Percentiles rank a stretch among this genome's conserved stretches.
phyloP scores from a whole-genome alignment of 2,888 invertebrate genomes.

The Rhagium mordax region DNA sequence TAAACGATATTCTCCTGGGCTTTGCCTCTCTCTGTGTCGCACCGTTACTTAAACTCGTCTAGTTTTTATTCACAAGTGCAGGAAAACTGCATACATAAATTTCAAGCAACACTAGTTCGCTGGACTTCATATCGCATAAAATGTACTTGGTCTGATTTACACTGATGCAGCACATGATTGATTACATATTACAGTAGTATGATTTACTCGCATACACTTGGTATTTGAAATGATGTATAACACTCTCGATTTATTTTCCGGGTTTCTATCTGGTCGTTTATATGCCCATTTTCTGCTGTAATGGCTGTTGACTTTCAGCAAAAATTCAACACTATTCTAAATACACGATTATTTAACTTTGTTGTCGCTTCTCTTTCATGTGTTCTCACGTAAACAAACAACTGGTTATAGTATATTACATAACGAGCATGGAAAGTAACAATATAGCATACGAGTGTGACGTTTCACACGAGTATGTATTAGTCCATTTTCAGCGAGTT shows the following conservation, averaged over 20 bases:
- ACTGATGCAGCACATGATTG: conserved; percentile 11
- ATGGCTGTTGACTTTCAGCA: neutral
- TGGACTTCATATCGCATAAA: conserved; percentile 11
- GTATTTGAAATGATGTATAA: conserved; percentile 1
- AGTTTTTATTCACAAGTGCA: neutral
- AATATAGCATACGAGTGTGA: too few species aligned
- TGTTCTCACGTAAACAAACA: neutral
- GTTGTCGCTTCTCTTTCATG: too few species aligned
- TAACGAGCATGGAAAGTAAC: too few species aligned
- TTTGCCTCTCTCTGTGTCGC: neutral
- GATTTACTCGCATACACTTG: conserved; percentile 12
- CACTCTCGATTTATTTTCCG: neutral
- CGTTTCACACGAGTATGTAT: too few species aligned
- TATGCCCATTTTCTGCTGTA: neutral
- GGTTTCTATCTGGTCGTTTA: neutral
- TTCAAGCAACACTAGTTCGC: neutral
- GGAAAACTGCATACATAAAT: neutral
- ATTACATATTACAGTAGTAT: conserved; percentile 11
- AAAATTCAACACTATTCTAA: neutral
- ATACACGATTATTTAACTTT: neutral
- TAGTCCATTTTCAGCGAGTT: too few species aligned
- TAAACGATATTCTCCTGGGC: neutral
- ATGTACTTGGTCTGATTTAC: neutral
- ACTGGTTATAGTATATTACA: too few species aligned
- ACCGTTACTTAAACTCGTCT: neutral